Percentiles rank a stretch among this genome's conserved stretches.
Evolutionary conservation across 2,113 vertebrate species (phyloP).

Genomic region (Bungarus multicinctus): DNA sequence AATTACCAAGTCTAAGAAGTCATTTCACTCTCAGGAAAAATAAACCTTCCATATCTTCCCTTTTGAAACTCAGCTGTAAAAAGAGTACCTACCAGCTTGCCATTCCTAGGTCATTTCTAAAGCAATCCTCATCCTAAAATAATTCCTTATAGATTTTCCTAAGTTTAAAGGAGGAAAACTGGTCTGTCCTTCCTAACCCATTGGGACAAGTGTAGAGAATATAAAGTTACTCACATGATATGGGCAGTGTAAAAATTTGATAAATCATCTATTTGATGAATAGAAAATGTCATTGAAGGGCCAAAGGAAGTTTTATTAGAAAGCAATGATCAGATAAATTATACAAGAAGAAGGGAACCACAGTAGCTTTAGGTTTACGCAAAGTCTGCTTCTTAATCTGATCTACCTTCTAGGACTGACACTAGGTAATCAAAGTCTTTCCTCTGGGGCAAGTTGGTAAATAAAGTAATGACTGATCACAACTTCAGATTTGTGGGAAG

Average conservation of each 20-base stretch:
- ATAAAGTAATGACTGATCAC: background rate
- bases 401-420: background rate
- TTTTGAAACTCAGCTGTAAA: background rate
- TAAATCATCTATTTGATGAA: background rate
- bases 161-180: background rate
- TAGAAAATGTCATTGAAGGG: background rate
- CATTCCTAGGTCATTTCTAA: background rate
- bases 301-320: background rate
- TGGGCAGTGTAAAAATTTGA: background rate
- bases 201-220: background rate
- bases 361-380: background rate
- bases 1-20: background rate
- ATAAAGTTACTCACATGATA: background rate
- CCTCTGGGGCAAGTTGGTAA: background rate
- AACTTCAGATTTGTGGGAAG: background rate
- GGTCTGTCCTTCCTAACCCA: background rate
- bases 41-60: background rate
- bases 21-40: background rate
- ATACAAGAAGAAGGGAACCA: background rate
- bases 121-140: background rate
- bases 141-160: background rate
- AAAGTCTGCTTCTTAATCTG: background rate
- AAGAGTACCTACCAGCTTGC: background rate
- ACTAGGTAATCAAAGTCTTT: background rate
- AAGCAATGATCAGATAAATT: background rate